These are phyloP conservation scores for Neogobius melanostomus DNA, from an alignment of 2,113 vertebrate species.

Conservation along the genomic window DNA sequence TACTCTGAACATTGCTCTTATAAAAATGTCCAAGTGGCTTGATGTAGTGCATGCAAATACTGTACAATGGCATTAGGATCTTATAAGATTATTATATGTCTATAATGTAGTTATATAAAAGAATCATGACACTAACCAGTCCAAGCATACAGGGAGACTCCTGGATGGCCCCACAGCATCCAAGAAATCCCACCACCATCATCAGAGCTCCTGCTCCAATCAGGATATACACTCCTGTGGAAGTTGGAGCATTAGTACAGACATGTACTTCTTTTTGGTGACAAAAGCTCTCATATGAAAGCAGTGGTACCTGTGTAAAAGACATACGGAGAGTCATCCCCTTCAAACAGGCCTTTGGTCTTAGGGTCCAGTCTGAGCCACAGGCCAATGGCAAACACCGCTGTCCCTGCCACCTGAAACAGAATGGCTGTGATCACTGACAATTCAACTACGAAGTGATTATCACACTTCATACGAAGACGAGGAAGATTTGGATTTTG, in stretches of 20 bases:
- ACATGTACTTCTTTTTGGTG: neutral
- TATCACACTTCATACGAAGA: too few species aligned
- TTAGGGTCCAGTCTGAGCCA: conserved; percentile 65
- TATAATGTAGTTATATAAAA: neutral
- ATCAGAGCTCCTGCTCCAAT: conserved; percentile 93
- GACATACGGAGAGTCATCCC: conserved; percentile 53
- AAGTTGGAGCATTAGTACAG: neutral
- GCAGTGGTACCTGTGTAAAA: conserved; percentile 63
- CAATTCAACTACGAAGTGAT: neutral
- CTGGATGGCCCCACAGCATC: conserved; percentile 93
- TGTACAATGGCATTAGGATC: neutral
- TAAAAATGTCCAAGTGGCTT: neutral
- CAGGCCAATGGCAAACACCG: conserved; percentile 62
- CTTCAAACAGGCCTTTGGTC: conserved; percentile 69
- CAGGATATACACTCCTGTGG: conserved; percentile 89
- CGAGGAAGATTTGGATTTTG: neutral
- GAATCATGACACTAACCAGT: conserved; percentile 79
- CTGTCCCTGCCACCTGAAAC: conserved; percentile 64
- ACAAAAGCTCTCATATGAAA: neutral
- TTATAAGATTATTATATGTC: neutral
- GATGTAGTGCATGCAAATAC: neutral
- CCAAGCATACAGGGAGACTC: conserved; percentile 97
- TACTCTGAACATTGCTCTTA: neutral
- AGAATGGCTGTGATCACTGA: conserved; percentile 10
- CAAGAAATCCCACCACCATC: conserved; percentile 97